Evolutionary conservation across 2,888 invertebrate species (phyloP).

Genomic region (Hirtodrosophila trivittata): DNA sequence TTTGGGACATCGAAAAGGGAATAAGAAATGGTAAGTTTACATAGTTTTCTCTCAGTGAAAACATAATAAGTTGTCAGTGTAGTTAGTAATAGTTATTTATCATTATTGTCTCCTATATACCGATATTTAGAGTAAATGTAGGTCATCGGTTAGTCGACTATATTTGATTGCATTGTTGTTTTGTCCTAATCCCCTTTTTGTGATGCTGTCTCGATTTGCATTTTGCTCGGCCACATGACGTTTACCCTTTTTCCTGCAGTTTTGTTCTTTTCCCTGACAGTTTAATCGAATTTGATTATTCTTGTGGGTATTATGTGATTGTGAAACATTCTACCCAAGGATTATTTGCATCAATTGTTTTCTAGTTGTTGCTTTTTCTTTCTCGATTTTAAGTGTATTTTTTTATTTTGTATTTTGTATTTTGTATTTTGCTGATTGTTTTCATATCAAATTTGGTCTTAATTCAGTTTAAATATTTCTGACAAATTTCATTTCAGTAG

Average conservation of each 20-base stretch:
- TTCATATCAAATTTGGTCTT: conserved; percentile 39
- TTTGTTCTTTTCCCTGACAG: conserved; percentile 27
- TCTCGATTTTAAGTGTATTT: conserved; percentile 3
- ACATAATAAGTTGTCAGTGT: too few relatives aligned
- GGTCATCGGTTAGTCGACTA: conserved; percentile 11
- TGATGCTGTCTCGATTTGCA: conserved; percentile 24
- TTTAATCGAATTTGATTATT: conserved; percentile 71
- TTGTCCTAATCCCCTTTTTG: conserved; percentile 13
- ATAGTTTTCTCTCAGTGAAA: too few relatives aligned
- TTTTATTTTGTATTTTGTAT: conserved; percentile 2
- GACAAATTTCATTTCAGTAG: conserved; percentile 42
- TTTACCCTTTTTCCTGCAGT: conserved; percentile 25
- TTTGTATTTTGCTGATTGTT: conserved; percentile 8
- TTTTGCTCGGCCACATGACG: conserved; percentile 22
- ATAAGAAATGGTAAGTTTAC: too few relatives aligned
- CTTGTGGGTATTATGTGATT: conserved; percentile 44
- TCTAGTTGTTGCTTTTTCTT: conserved; percentile 4
- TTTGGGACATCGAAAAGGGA: too few relatives aligned
- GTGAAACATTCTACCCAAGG: conserved; percentile 12
- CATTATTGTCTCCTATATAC: not conserved
- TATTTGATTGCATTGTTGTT: conserved; percentile 1
- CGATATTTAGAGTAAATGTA: not conserved
- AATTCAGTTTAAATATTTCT: conserved; percentile 49
- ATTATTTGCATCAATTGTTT: conserved; percentile 17
- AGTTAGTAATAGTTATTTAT: too few relatives aligned